Base-by-base conservation (phyloP, 2,888 invertebrate genomes). In the Empis stercorea region DNA sequence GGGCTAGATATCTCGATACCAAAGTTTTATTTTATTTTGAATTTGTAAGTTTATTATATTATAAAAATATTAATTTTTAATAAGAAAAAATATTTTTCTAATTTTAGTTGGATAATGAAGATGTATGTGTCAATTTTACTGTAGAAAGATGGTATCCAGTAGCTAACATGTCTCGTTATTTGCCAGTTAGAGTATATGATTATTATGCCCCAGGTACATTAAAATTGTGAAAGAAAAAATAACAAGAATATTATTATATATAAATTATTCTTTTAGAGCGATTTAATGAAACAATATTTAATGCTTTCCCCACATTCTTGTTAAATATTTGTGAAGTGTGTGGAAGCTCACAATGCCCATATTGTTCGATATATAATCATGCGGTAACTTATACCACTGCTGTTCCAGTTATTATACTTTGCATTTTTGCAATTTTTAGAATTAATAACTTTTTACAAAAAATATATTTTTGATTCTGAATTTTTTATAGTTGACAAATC, bases 121-220 rank as follows among this genome's bases (percentile, higher is more conserved):
- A 80, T 57, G 87, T 87, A 7, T 96, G 96, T 63, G 83, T 96
- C 10, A 86, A 89, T 70, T 89, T 94, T 65, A 88, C 91, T 1
- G 79, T 94, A 47, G 92, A 94, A 70, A 77, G 96, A 55, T 96
- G 94, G 94, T 86, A 79, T 71, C 95, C 95, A 0, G 92, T 95
- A 4, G 95, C 95, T 43, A 96, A 96, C 71, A 88, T 94, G 87
- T 93, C 95, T 1, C 78, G 91, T 41, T 92, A 88, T 68, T 76
- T 95, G 55, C 84, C 91, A 4, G 81, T 93, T 46, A 77, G 87
- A 48, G 83, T 95, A 11, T 96, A 93, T 69, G 95, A 96, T 72
- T 95, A 93, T 66, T 95, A 95, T 70, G 87, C 94, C 46, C 95
- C 95, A 60, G 93, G 93, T 92, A 69, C 68, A 65, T 59, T 39